Base-by-base conservation (phyloP, 2,888 invertebrate species). In the Caenorhabditis zanzibari region DNA sequence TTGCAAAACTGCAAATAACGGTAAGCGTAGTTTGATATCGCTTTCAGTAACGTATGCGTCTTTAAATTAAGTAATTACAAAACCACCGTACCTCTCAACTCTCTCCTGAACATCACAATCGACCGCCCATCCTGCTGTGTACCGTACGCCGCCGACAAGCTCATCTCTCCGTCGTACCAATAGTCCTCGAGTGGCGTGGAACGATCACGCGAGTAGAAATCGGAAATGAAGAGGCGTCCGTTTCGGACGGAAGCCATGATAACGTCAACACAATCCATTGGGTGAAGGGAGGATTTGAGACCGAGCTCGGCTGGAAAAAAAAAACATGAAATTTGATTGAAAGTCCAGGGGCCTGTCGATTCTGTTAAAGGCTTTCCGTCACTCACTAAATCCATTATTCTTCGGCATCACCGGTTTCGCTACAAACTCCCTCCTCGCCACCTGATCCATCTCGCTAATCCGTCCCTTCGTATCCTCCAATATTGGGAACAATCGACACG, bases 401-500 rank as follows among this genome's bases (percentile, higher is more conserved):
- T 87, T 86, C 1, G 89, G 89, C 87, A 88, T 88, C 6, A 81
- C 81, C 1, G 88, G 88, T 12, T 88, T 88, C 0, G 73, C 82
- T 0, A 85, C 85, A 32, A 77, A 71, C 41, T 71, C 68, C n/a
- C 86, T 63, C 1, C 88, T 81, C 1, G 84, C 74, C 14, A 81
- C 64, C 9, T 71, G 72, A 47, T 85, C 81, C 66, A 84, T 74
- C 26, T 85, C 59, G 35, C 64, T 58, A n/a, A 54, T 44, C 44
- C 81, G 16, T 28, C 82, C 82, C 6, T 72, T 14, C 1, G 76
- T 76, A 41, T 86, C 86, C 77, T 90, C 90, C 26, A 91, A 75
- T 77, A 91, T 89, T n/a, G 91, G 91, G 69, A 91, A 91, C 3
- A 91, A 82, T n/a, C 91, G 85, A 58, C 91, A 91, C 14, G 90